Evolutionary conservation across 2,113 vertebrate genomes (phyloP).

Genomic region (Sebastes schlegelii): DNA sequence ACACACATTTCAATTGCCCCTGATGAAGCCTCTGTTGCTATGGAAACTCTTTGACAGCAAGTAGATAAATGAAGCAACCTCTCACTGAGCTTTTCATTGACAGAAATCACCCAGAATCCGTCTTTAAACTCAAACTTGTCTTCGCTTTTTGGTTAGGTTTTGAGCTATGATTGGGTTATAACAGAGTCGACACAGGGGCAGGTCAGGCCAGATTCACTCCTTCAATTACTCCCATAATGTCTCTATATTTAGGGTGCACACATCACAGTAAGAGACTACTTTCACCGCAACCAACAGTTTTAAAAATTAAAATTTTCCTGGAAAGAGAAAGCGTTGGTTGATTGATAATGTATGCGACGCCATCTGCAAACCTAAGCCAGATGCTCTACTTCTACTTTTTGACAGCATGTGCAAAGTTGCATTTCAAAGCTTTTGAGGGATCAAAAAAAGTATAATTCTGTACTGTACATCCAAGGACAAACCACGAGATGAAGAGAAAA

Average conservation of each 20-base stretch:
- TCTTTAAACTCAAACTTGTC: slow-evolving; percentile 10
- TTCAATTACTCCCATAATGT: background rate
- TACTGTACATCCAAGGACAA: slow-evolving; percentile 14
- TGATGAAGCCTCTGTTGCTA: slow-evolving; percentile 55
- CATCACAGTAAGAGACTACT: background rate
- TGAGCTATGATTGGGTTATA: background rate
- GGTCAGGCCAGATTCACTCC: background rate
- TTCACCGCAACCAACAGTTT: background rate
- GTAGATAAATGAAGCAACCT: slow-evolving; percentile 25
- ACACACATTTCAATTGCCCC: slow-evolving; percentile 23
- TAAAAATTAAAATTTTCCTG: background rate
- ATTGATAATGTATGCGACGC: background rate
- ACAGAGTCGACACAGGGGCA: background rate
- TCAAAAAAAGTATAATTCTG: background rate
- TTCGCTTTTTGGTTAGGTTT: slow-evolving; percentile 4
- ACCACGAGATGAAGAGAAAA: background rate
- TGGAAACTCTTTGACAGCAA: slow-evolving; percentile 61
- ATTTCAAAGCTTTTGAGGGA: slow-evolving; percentile 2
- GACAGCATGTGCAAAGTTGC: background rate
- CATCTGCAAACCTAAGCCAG: background rate
- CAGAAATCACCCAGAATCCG: slow-evolving; percentile 28
- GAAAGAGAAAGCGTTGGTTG: background rate
- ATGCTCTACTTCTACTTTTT: background rate
- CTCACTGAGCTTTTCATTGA: slow-evolving; percentile 16
- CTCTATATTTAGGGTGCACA: background rate